Evolutionary conservation across 2,113 vertebrate genomes (phyloP).

Genomic region (Mionectes macconnelli): DNA sequence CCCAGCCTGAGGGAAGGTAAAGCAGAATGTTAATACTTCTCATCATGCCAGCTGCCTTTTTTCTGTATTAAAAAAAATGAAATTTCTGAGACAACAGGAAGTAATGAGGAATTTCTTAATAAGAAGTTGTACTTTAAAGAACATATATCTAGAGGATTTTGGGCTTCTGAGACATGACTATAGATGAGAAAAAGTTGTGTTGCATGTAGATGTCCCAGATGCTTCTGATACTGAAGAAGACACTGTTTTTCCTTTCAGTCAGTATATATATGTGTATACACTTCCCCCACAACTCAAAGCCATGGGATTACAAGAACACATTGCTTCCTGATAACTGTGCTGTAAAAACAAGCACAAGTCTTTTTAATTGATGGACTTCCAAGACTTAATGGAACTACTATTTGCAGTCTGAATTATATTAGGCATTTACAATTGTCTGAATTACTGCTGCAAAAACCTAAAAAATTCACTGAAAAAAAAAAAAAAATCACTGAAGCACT

Average conservation of each 20-base stretch:
- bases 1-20: conserved; percentile 82
- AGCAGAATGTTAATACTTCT: conserved; percentile 56
- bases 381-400: neutral
- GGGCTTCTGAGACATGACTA: neutral
- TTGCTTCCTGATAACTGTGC: neutral
- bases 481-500: neutral
- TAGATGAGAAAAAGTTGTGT: neutral
- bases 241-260: neutral
- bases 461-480: neutral
- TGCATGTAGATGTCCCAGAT: neutral
- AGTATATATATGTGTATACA: neutral
- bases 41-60: neutral
- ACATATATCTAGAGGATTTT: neutral
- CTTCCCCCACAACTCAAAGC: neutral
- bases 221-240: neutral
- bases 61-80: neutral
- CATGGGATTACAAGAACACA: neutral
- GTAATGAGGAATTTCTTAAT: neutral
- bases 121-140: neutral
- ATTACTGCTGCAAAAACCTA: neutral
- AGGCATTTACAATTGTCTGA: neutral
- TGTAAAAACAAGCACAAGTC: neutral
- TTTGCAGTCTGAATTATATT: neutral
- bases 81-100: neutral
- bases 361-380: neutral